These are phyloP conservation scores for Sebastes wilsoni DNA, from an alignment of 2,797 vertebrate species.

Conservation along the genomic window DNA sequence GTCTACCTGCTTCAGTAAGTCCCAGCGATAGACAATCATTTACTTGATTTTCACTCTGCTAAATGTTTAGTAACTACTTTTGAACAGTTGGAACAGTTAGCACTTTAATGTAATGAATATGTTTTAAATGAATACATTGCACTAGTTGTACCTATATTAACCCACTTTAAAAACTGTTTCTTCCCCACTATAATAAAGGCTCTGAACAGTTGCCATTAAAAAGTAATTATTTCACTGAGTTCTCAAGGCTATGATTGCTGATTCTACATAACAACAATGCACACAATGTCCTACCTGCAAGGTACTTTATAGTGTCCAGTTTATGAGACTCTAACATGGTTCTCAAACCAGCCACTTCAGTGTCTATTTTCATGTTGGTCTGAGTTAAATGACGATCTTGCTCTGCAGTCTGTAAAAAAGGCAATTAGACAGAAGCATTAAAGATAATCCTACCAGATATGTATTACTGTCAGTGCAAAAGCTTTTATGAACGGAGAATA, in stretches of 20 bases:
- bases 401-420: slow-evolving; percentile 84
- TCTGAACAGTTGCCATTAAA: not conserved
- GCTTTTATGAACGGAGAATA: not conserved
- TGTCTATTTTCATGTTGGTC: slow-evolving; percentile 94
- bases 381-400: slow-evolving; percentile 91
- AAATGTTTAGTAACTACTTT: not conserved
- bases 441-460: not conserved
- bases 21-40: not conserved
- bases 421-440: not conserved
- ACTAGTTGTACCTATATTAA: not conserved
- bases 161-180: not conserved
- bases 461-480: not conserved
- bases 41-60: not conserved
- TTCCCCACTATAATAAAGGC: not conserved
- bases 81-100: not conserved
- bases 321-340: slow-evolving; percentile 96
- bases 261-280: not conserved
- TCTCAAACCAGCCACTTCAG: slow-evolving; percentile 95
- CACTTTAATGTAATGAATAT: not conserved
- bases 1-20: not conserved
- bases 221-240: too few species aligned
- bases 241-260: not conserved
- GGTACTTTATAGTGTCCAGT: slow-evolving; percentile 96
- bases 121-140: not conserved
- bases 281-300: slow-evolving; percentile 88